Base-by-base conservation (phyloP, 1,140 invertebrate species). In the Drosophila tsacasi region DNA sequence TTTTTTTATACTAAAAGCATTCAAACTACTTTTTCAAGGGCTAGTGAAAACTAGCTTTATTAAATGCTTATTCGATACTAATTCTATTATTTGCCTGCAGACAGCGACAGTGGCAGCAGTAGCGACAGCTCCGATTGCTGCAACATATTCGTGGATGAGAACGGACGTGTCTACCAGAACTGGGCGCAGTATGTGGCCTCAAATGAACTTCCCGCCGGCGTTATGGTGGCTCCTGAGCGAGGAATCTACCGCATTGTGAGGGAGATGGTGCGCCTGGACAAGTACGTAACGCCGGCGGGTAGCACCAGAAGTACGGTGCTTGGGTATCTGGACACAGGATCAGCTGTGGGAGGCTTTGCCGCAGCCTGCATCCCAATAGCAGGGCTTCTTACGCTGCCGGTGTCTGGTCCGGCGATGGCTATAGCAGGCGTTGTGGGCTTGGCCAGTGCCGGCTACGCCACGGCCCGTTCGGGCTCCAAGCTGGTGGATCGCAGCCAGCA, bases 131-230 rank as follows among this genome's bases (percentile, higher is more conserved):
- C 44, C 30, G 42, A 86, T 40, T 92, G 87, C 37, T 92, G 91
- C 52, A 86, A 91, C 77, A 59, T 91, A n/a, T 92, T 92, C 64
- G 73, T 92, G 8, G 91, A 92, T 54, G 91, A 92, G 32, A 64
- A 54, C 12, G 89, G 84, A 17, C 84, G 91, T 2, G 85, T 92
- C 1, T 92, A 92, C 78, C 79, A 89, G 42, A 92, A 91, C 52
- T 92, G 91, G 91, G 50, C 57, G 0, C 68, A 81, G 6, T 92
- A 80, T 77, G 69, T 92, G 49, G 27, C 44, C 23, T 67, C 66
- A 1, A 92, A 92, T 68, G 62, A 83, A 44, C 62, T 92, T 27
- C 91, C 91, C 2, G 54, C 59, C 12, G 91, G 91, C 1, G 47
- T 78, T 5, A 81, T 92, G 87, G 73, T 92, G 39, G 76, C 87